These are phyloP conservation scores for Paratrypauchen microcephalus DNA, from an alignment of 2,797 vertebrate species.

Conservation along the genomic window DNA sequence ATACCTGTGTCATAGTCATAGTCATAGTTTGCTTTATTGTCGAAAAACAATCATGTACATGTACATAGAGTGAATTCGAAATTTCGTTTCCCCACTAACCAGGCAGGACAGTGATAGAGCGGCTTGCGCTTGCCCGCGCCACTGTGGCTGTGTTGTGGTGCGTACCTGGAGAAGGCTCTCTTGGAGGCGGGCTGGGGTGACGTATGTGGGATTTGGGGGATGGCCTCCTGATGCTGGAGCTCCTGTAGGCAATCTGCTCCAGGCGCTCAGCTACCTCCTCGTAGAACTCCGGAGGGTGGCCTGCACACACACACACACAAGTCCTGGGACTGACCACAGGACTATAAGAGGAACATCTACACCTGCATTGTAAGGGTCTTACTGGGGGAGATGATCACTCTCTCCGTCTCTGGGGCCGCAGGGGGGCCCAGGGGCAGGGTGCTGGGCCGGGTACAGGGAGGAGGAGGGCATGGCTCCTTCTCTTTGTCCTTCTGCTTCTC, in stretches of 20 bases:
- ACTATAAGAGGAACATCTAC: neutral
- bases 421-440: neutral
- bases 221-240: slow-evolving; percentile 48
- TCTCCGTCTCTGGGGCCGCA: neutral
- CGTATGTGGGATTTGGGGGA: neutral
- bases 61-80: no score
- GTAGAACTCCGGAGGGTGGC: slow-evolving; percentile 70
- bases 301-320: slow-evolving; percentile 39
- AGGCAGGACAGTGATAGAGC: no score
- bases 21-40: no score
- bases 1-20: no score
- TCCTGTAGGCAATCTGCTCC: slow-evolving; percentile 67
- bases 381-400: slow-evolving; percentile 55
- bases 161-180: neutral
- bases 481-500: slow-evolving; percentile 3
- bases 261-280: slow-evolving; percentile 70
- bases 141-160: neutral
- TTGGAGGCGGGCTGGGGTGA: neutral
- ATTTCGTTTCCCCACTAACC: no score
- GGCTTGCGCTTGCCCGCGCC: no score
- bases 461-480: neutral
- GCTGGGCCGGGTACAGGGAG: slow-evolving; percentile 30
- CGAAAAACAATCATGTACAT: no score
- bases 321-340: neutral
- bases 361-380: slow-evolving; percentile 26